These are phyloP conservation scores for Xestia c-nigrum DNA, from an alignment of 2,888 invertebrate genomes.

Conservation along the genomic window DNA sequence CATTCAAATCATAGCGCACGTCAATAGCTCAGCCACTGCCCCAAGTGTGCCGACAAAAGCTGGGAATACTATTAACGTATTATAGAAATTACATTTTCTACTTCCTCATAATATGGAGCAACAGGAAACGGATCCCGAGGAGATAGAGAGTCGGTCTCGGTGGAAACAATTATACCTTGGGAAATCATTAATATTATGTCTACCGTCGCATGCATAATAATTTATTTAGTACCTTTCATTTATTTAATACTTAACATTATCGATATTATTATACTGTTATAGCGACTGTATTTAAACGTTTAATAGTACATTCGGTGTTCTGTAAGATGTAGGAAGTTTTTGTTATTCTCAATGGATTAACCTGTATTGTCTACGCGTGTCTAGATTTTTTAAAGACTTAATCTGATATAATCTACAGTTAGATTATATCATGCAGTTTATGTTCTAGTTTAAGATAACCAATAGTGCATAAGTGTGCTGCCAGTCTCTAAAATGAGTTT, in stretches of 20 bases:
- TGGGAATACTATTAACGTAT: neutral
- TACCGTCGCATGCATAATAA: slow-evolving; percentile 4
- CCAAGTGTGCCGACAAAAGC: neutral
- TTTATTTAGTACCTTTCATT: slow-evolving; percentile 24
- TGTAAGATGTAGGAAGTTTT: neutral
- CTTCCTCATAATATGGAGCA: slow-evolving; percentile 15
- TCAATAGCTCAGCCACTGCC: neutral
- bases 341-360: neutral
- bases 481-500: slow-evolving; percentile 26
- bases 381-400: neutral
- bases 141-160: slow-evolving; percentile 46
- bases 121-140: slow-evolving; percentile 40
- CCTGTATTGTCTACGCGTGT: neutral
- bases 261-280: neutral
- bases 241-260: neutral
- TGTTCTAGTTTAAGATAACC: slow-evolving; percentile 26
- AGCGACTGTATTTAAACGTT: neutral
- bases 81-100: slow-evolving; percentile 22
- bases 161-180: slow-evolving; percentile 35
- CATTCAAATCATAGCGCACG: neutral
- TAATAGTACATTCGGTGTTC: neutral
- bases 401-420: neutral
- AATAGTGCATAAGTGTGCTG: slow-evolving; percentile 15
- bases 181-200: slow-evolving; percentile 29
- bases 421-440: slow-evolving; percentile 20